phyloP scores from a whole-genome alignment of 1,140 invertebrate species.

The Aphis gossypii region DNA sequence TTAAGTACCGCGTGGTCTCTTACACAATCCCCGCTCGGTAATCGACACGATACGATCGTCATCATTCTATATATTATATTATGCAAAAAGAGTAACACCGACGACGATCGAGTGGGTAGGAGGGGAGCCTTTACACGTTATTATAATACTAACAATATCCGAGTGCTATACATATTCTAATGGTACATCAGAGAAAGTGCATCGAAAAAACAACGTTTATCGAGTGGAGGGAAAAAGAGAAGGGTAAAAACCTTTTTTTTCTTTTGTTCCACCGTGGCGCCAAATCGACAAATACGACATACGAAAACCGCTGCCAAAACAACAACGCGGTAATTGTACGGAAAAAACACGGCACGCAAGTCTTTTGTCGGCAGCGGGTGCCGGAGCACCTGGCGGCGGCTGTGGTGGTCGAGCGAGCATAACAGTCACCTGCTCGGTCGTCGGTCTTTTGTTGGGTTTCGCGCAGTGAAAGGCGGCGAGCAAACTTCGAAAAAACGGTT shows the following conservation, averaged over 20 bases:
- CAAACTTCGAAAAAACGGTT: slow-evolving; percentile 34
- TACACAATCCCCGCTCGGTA: not conserved
- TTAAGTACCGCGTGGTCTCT: not conserved
- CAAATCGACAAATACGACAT: not conserved
- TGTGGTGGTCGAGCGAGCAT: too few relatives aligned
- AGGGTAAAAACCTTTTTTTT: not conserved
- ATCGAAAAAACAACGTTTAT: not conserved
- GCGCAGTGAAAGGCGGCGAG: slow-evolving; percentile 16
- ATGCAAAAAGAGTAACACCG: too few relatives aligned
- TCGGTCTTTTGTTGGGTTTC: slow-evolving; percentile 24
- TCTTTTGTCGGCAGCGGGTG: slow-evolving; percentile 17
- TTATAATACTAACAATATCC: not conserved
- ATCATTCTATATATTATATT: not conserved
- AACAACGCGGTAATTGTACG: slow-evolving; percentile 1
- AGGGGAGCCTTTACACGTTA: not conserved
- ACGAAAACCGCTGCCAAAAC: slow-evolving; percentile 14
- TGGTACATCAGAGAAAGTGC: not conserved
- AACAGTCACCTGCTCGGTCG: slow-evolving; percentile 34
- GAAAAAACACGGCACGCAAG: slow-evolving; percentile 7
- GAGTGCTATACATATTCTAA: not conserved
- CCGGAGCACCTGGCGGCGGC: slow-evolving; percentile 31
- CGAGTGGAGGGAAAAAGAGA: not conserved
- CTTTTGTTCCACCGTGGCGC: not conserved
- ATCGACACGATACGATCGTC: not conserved
- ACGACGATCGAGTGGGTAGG: too few relatives aligned